These are phyloP conservation scores for Grus americana DNA, from an alignment of 2,113 vertebrate genomes.

Conservation along the genomic window DNA sequence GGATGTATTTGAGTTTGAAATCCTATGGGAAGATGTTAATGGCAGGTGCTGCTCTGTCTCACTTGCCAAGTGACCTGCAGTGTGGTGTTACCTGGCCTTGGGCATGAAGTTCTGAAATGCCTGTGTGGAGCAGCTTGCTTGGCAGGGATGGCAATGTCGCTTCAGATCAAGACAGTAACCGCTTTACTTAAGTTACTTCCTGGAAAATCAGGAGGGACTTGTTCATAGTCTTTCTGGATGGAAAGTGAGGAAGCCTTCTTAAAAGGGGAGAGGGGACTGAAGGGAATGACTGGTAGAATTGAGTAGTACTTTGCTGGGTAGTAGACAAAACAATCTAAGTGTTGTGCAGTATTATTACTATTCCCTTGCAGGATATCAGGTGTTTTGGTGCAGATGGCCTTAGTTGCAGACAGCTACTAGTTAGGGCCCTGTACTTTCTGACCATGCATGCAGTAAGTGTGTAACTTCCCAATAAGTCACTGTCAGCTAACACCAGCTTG, in stretches of 20 bases:
- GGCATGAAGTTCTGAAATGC: not conserved
- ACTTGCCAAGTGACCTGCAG: not conserved
- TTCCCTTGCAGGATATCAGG: not conserved
- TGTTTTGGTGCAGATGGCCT: not conserved
- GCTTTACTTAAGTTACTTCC: not conserved
- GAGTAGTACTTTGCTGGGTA: not conserved
- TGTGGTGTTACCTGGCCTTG: not conserved
- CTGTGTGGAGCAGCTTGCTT: not conserved
- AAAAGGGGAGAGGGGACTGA: not conserved
- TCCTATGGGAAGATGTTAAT: not conserved
- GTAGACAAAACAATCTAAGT: not conserved
- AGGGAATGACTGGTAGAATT: not conserved
- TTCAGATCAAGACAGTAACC: not conserved
- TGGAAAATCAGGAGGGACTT: constrained; percentile 38
- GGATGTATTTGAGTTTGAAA: not conserved
- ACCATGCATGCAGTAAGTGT: not conserved
- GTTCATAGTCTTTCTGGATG: not conserved
- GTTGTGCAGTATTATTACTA: not conserved
- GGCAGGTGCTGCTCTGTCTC: not conserved
- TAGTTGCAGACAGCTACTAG: not conserved
- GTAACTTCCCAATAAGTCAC: not conserved
- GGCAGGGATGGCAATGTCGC: not conserved
- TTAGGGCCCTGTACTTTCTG: not conserved
- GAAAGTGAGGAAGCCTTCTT: not conserved
- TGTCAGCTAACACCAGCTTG: not conserved